These are phyloP conservation scores for Chymomyza amoena DNA, from an alignment of 2,888 invertebrate species.

Conservation along the genomic window DNA sequence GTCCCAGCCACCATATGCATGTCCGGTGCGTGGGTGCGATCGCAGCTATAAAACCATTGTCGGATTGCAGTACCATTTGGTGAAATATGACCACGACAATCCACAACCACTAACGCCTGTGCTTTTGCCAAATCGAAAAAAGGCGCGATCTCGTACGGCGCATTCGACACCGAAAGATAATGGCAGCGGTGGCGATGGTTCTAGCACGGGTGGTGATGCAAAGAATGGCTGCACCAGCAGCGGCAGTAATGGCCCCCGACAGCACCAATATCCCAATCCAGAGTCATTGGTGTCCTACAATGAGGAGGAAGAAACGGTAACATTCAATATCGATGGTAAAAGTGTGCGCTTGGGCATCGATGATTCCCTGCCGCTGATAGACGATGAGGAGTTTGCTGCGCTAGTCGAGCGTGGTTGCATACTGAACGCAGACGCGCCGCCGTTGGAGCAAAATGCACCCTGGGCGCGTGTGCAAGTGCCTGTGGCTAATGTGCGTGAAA, in stretches of 20 bases:
- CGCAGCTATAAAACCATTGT: conserved; percentile 92
- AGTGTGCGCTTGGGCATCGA: conserved; percentile 84
- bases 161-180: conserved; percentile 78
- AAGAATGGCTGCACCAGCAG: conserved; percentile 41
- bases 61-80: conserved; percentile 91
- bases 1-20: conserved; percentile 87
- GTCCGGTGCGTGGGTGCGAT: conserved; percentile 91
- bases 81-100: conserved; percentile 91
- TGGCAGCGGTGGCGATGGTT: conserved; percentile 62
- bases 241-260: conserved; percentile 32
- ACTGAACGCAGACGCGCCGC: conserved; percentile 72
- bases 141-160: conserved; percentile 81
- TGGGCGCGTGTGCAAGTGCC: conserved; percentile 82
- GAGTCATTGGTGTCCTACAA: conserved; percentile 84
- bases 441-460: conserved; percentile 74
- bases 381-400: conserved; percentile 82
- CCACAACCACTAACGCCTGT: conserved; percentile 84
- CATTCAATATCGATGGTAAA: conserved; percentile 91
- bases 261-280: conserved; percentile 56
- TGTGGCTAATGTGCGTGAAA: conserved; percentile 84
- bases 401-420: conserved; percentile 75
- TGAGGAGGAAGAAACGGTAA: conserved; percentile 91
- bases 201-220: conserved; percentile 37
- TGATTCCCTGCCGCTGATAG: conserved; percentile 85
- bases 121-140: conserved; percentile 83